phyloP scores from a whole-genome alignment of 64 coral and sea anemone genomes.

The Stichodactyla mertensii region DNA sequence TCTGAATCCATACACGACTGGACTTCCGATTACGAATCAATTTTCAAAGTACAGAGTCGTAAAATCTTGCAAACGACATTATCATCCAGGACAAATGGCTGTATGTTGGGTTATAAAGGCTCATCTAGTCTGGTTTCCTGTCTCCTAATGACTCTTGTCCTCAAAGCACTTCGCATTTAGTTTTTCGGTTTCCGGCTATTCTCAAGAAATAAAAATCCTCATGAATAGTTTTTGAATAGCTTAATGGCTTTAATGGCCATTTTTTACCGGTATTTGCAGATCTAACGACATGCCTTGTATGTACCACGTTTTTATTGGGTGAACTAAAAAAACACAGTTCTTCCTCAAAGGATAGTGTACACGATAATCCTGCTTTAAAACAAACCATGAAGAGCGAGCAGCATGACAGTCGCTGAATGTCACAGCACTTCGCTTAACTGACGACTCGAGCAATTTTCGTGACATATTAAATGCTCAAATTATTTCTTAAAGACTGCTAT shows the following conservation, averaged over 20 bases:
- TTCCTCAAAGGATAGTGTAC: no score
- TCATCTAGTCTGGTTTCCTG: not conserved
- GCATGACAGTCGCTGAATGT: no score
- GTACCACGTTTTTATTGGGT: no score
- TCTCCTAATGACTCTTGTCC: not conserved
- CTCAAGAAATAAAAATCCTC: not conserved
- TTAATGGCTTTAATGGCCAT: not conserved
- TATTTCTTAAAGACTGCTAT: no score
- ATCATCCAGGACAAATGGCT: not conserved
- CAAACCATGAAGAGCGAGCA: no score
- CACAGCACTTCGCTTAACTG: no score
- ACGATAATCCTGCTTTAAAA: no score
- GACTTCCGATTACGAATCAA: not conserved
- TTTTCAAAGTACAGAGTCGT: not conserved
- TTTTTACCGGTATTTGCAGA: not conserved
- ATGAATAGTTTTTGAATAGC: not conserved
- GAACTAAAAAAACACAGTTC: no score
- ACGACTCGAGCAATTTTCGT: no score
- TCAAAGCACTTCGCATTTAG: not conserved
- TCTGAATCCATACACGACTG: not conserved
- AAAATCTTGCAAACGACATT: not conserved
- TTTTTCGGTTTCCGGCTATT: not conserved
- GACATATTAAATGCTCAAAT: no score
- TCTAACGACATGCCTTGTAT: no score
- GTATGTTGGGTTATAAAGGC: not conserved